phyloP scores from a whole-genome alignment of 2,888 invertebrate genomes.

The Drosophila birchii region DNA sequence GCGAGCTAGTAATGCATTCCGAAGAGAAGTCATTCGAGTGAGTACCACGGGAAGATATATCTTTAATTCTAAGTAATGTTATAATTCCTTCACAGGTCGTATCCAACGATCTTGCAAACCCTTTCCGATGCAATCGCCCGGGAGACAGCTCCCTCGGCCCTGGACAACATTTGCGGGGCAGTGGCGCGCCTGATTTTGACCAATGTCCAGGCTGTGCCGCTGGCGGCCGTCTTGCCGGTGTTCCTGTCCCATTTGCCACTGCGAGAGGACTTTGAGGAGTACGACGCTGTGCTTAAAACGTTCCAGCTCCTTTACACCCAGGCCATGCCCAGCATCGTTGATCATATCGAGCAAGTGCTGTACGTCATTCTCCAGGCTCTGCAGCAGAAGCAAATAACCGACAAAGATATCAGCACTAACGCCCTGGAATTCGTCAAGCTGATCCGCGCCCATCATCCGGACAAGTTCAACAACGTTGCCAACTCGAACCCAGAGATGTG shows the following conservation, averaged over 20 bases:
- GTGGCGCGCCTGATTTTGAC: conserved; percentile 90
- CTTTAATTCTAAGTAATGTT: background rate
- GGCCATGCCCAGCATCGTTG: conserved; percentile 86
- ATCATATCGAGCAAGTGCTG: conserved; percentile 86
- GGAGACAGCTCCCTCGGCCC: conserved; percentile 88
- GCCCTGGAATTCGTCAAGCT: conserved; percentile 86
- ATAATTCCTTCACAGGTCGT: conserved; percentile 85
- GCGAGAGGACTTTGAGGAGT: conserved; percentile 90
- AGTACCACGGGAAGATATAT: conserved; percentile 60
- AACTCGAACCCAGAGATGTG: conserved; percentile 80
- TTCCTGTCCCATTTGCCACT: conserved; percentile 90
- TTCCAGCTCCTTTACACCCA: conserved; percentile 88
- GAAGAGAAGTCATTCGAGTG: conserved; percentile 88
- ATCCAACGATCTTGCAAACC: conserved; percentile 88
- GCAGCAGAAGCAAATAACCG: conserved; percentile 86
- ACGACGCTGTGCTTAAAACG: conserved; percentile 89
- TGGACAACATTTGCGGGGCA: conserved; percentile 92
- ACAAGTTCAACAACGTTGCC: conserved; percentile 86
- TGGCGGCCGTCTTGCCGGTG: conserved; percentile 90
- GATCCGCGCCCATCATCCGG: conserved; percentile 86
- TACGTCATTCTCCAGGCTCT: conserved; percentile 86
- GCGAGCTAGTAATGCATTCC: conserved; percentile 89
- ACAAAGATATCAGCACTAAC: conserved; percentile 66
- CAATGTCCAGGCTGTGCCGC: conserved; percentile 88
- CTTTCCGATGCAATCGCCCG: conserved; percentile 88